phyloP scores from a whole-genome alignment of 2,113 vertebrate genomes.

The Aptenodytes patagonicus region DNA sequence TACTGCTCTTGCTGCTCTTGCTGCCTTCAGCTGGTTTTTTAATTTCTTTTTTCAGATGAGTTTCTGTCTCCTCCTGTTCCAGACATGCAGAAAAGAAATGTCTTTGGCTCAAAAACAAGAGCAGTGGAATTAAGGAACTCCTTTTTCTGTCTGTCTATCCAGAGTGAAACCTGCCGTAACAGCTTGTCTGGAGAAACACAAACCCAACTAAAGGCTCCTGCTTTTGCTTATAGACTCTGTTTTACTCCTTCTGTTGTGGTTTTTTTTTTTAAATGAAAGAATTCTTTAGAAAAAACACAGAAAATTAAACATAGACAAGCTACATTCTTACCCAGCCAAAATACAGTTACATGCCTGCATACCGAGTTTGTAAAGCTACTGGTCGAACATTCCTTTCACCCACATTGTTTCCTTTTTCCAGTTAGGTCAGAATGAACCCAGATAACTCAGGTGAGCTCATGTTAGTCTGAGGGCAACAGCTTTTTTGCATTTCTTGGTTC shows the following conservation, averaged over 20 bases:
- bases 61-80: neutral
- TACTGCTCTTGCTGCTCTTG: neutral
- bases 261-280: neutral
- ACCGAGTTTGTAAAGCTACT: neutral
- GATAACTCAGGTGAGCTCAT: neutral
- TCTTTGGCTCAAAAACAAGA: neutral
- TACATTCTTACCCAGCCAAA: neutral
- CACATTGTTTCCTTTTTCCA: neutral
- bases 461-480: neutral
- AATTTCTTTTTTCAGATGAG: neutral
- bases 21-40: neutral
- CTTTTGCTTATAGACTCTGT: neutral
- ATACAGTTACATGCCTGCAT: neutral
- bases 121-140: neutral
- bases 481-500: slow-evolving; percentile 16
- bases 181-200: neutral
- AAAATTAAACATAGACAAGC: neutral
- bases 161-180: neutral
- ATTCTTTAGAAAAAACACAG: neutral
- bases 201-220: neutral
- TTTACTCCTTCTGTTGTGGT: neutral
- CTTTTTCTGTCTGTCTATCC: neutral
- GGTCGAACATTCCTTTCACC: neutral
- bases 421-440: neutral
- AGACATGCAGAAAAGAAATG: neutral